Evolutionary conservation across 1,140 invertebrate species (phyloP).

Genomic region (Scaptomyza pallida): DNA sequence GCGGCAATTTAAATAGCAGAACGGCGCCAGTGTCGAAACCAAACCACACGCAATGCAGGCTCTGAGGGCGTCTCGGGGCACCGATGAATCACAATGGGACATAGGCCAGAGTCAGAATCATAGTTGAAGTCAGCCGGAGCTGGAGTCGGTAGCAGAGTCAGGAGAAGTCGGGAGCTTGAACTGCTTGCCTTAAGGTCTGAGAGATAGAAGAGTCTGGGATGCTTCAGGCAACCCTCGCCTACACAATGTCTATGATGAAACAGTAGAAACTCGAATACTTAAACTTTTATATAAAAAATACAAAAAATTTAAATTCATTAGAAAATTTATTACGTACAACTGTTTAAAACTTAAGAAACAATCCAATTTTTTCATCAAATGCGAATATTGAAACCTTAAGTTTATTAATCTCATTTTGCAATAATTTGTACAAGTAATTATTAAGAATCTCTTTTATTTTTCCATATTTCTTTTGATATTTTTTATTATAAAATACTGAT

Average conservation of each 20-base stretch:
- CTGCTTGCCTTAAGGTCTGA: not conserved
- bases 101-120: slow-evolving; percentile 8
- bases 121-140: slow-evolving; percentile 10
- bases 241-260: slow-evolving; percentile 8
- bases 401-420: too few relatives aligned
- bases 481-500: too few relatives aligned
- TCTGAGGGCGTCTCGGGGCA: slow-evolving; percentile 12
- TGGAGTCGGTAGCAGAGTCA: not conserved
- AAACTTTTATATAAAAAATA: too few relatives aligned
- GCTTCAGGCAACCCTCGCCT: slow-evolving; percentile 7
- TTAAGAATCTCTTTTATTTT: too few relatives aligned
- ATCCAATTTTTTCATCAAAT: too few relatives aligned
- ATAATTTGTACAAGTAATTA: too few relatives aligned
- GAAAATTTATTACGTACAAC: too few relatives aligned
- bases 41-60: slow-evolving; percentile 51
- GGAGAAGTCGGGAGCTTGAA: not conserved
- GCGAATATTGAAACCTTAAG: too few relatives aligned
- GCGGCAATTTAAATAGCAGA: slow-evolving; percentile 71
- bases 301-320: too few relatives aligned
- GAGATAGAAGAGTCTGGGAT: not conserved
- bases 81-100: slow-evolving; percentile 44
- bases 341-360: too few relatives aligned
- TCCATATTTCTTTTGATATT: too few relatives aligned
- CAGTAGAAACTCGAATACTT: not conserved
- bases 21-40: slow-evolving; percentile 66